Evolutionary conservation across 2,888 invertebrate genomes (phyloP).

Genomic region (Didymodactylos carnosus): DNA sequence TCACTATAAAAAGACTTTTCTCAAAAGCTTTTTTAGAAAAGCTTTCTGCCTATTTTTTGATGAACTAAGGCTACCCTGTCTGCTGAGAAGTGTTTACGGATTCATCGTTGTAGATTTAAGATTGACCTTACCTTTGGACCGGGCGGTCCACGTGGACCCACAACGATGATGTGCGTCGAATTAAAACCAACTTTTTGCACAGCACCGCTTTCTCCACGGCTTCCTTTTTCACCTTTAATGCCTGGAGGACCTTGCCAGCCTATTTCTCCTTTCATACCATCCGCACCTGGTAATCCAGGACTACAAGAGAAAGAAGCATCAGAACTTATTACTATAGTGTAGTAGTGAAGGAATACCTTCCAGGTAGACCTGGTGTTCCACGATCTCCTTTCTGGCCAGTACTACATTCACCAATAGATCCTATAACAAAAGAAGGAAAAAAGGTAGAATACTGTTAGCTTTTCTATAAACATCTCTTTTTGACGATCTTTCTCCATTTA

Average conservation of each 20-base stretch:
- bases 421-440: background rate
- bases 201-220: background rate
- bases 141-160: background rate
- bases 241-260: background rate
- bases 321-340: too few relatives aligned
- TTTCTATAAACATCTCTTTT: too few relatives aligned
- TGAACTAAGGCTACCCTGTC: too few relatives aligned
- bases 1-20: too few relatives aligned
- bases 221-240: background rate
- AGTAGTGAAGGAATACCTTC: too few relatives aligned
- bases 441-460: too few relatives aligned
- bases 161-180: background rate
- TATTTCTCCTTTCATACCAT: background rate
- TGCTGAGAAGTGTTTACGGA: too few relatives aligned
- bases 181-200: background rate
- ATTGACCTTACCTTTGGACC: background rate
- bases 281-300: background rate
- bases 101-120: too few relatives aligned
- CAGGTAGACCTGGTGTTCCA: background rate
- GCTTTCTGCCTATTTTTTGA: too few relatives aligned
- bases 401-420: background rate
- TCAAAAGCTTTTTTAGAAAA: too few relatives aligned
- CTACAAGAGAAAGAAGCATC: background rate
- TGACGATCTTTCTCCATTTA: too few relatives aligned
- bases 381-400: background rate